Percentiles rank a stretch among this genome's conserved stretches.
phyloP scores from a whole-genome alignment of 2,888 invertebrate species.

The Drosophila picticornis region DNA sequence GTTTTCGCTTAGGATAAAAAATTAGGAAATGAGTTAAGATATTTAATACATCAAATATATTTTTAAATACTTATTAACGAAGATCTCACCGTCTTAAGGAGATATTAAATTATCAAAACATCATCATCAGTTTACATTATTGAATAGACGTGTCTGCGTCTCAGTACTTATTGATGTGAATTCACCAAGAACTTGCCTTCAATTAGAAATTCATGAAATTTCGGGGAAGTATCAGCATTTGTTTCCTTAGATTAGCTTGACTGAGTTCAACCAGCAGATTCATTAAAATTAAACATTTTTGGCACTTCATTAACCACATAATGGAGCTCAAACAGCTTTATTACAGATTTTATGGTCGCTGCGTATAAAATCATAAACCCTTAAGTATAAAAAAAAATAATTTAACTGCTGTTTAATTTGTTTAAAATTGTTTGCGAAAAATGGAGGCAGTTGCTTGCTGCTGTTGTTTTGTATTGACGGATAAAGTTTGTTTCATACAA shows the following conservation, averaged over 20 bases:
- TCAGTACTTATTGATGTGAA: not conserved
- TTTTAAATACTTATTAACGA: not conserved
- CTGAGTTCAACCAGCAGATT: not conserved
- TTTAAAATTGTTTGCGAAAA: not conserved
- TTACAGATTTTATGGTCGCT: too few species aligned
- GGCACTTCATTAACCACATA: not conserved
- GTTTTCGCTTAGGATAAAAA: not conserved
- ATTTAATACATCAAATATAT: not conserved
- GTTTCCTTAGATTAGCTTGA: not conserved
- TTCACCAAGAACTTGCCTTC: not conserved
- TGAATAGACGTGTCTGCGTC: not conserved
- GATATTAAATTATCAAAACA: not conserved
- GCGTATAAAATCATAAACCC: not conserved
- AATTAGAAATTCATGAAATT: not conserved
- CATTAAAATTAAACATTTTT: not conserved
- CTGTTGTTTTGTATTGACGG: not conserved
- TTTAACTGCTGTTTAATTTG: constrained; percentile 15
- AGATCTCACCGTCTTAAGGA: not conserved
- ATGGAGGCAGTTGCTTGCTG: not conserved
- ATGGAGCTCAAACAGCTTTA: not conserved
- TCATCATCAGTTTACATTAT: not conserved
- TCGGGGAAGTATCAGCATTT: too few species aligned
- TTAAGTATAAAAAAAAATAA: not conserved
- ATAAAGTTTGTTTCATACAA: constrained; percentile 5
- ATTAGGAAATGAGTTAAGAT: not conserved